phyloP scores from a whole-genome alignment of 2,113 vertebrate species.

The Boleophthalmus pectinirostris region DNA sequence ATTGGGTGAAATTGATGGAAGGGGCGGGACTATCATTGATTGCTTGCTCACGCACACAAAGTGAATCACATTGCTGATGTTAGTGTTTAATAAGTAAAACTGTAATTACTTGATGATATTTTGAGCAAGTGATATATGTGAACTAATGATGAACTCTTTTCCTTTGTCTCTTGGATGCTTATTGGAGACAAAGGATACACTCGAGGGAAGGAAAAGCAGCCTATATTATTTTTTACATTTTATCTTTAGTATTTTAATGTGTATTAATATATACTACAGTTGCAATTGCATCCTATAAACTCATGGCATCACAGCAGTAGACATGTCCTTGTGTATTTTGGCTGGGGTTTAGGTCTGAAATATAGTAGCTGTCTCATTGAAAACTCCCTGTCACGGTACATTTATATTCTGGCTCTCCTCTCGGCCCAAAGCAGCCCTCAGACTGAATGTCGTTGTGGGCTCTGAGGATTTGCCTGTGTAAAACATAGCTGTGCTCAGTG shows the following conservation, averaged over 20 bases:
- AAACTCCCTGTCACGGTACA: constrained; percentile 28
- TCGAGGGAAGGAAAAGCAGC: not conserved
- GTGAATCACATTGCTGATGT: constrained; percentile 55
- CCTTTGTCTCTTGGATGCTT: constrained; percentile 17
- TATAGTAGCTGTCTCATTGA: constrained; percentile 26
- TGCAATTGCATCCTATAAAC: not conserved
- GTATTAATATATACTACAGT: not conserved
- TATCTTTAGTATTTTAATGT: not conserved
- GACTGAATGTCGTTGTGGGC: constrained; percentile 30
- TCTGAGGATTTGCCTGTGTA: constrained; percentile 46
- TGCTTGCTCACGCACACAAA: constrained; percentile 42
- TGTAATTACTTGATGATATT: constrained; percentile 39
- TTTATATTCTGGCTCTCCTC: constrained; percentile 45
- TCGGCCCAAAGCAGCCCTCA: constrained; percentile 37
- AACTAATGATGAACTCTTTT: constrained; percentile 7
- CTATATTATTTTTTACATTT: not conserved
- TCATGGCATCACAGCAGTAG: not conserved
- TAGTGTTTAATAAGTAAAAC: constrained; percentile 49
- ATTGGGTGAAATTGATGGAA: constrained; percentile 82
- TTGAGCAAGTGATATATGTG: constrained; percentile 25
- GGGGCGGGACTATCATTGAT: constrained; percentile 79
- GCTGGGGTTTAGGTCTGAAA: not conserved
- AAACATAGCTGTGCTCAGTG: constrained; percentile 47
- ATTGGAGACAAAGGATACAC: not conserved
- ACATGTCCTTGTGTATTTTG: not conserved